Conservation (phyloP, 2,797 vertebrate genomes). For the Melanotaenia boesemani region DNA sequence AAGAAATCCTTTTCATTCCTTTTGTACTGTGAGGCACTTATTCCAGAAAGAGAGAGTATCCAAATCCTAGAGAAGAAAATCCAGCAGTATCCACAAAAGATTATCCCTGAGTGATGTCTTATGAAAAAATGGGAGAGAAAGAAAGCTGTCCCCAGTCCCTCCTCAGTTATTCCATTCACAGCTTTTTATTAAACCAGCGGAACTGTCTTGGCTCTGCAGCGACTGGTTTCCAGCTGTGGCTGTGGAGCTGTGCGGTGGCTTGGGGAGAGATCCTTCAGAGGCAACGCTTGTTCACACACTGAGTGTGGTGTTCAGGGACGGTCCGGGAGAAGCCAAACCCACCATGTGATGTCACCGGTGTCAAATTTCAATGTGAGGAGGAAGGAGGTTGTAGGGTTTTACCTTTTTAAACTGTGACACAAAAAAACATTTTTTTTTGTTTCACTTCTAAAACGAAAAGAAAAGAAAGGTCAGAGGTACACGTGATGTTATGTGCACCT, state of each 20-base stretch:
- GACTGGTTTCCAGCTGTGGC: slow-evolving; percentile 76
- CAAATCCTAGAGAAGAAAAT: slow-evolving; percentile 70
- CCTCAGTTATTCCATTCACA: slow-evolving; percentile 73
- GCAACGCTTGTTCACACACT: slow-evolving; percentile 81
- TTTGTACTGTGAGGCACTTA: slow-evolving; percentile 63
- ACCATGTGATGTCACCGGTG: slow-evolving; percentile 81
- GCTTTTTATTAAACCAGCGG: slow-evolving; percentile 53
- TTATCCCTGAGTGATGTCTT: slow-evolving; percentile 68
- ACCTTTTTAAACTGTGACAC: slow-evolving; percentile 74
- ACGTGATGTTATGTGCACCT: slow-evolving; percentile 59
- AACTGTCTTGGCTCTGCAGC: slow-evolving; percentile 56
- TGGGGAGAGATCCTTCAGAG: slow-evolving; percentile 75
- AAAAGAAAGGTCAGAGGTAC: slow-evolving; percentile 26
- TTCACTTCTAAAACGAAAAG: slow-evolving; percentile 60
- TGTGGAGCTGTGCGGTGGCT: slow-evolving; percentile 58
- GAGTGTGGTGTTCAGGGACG: slow-evolving; percentile 63
- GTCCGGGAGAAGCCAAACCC: slow-evolving; percentile 76
- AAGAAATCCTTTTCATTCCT: slow-evolving; percentile 64
- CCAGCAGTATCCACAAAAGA: slow-evolving; percentile 71
- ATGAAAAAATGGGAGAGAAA: slow-evolving; percentile 47
- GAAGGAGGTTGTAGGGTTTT: slow-evolving; percentile 62
- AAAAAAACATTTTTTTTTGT: slow-evolving; percentile 52
- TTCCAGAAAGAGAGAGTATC: slow-evolving; percentile 66
- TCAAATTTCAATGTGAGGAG: slow-evolving; percentile 70
- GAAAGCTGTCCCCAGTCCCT: slow-evolving; percentile 55